Evolutionary conservation across 1,140 invertebrate species (phyloP), one percentile per base, ranked within the genome.

Genomic region (Zaprionus tsacasi): DNA sequence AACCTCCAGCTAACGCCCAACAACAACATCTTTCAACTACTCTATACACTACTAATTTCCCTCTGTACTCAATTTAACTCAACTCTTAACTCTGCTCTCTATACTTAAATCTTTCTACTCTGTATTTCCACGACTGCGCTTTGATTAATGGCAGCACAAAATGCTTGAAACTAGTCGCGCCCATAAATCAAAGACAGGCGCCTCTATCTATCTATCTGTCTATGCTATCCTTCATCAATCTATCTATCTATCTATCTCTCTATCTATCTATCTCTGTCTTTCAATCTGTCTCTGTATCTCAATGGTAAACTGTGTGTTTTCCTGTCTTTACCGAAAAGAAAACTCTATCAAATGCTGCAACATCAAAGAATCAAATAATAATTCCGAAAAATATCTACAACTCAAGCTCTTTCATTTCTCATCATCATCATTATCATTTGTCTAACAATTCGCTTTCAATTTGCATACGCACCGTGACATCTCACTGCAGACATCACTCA

Each of bases 281-380:
- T n/a, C 54, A 73, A 12, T 63, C 59, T 69, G 43, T 55, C 43
- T 76, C 54, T 78, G 65, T 87, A 65, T 76, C 45, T 80, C 33
- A 66, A 57, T 64, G 65, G 50, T 48, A 74, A 81, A 72, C 85
- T 83, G 72, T 81, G 66, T 82, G 66, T 76, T 77, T 67, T 79
- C 80, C 78, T 72, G 76, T 58, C 70, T 67, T 81, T 85, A 81
- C 85, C 81, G 81, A 78, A 78, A 69, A 71, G 79, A 90, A 78
- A 80, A 76, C 77, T 78, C 79, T 67, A 91, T 70, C 70, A 78
- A 91, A 91, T 82, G 85, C 85, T 88, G 85, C 80, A 83, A 91
- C 83, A 91, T 91, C 85, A 91, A 91, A 91, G 85, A 89, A 89
- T 85, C 86, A 89, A 91, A 86, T 91, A 89, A 91, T 91, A 90